A percentile compares a stretch with the other conserved stretches of the same genome.
These are phyloP conservation scores for Chrysolina americana DNA, from an alignment of 2,888 invertebrate genomes.

Conservation along the genomic window DNA sequence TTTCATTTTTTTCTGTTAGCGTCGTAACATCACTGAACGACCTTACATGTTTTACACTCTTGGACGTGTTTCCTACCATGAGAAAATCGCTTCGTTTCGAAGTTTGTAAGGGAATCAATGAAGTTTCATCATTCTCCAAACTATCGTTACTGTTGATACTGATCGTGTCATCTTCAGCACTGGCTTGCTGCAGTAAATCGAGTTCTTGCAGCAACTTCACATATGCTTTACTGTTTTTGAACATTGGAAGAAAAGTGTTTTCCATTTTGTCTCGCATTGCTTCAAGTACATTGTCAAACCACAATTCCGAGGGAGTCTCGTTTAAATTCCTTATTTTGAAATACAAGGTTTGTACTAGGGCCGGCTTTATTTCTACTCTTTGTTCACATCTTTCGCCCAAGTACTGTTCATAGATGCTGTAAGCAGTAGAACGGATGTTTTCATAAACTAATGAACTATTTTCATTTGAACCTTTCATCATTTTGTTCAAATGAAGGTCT, in stretches of 20 bases:
- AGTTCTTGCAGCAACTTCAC: slow-evolving; percentile 81
- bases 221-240: slow-evolving; percentile 78
- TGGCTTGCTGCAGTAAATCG: slow-evolving; percentile 76
- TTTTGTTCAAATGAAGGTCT: slow-evolving; percentile 72
- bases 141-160: slow-evolving; percentile 73
- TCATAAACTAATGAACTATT: slow-evolving; percentile 65
- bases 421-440: slow-evolving; percentile 77
- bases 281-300: slow-evolving; percentile 89
- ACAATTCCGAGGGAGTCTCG: slow-evolving; percentile 77
- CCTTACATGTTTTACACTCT: slow-evolving; percentile 65
- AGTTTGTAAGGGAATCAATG: neutral
- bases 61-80: slow-evolving; percentile 54
- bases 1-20: slow-evolving; percentile 46
- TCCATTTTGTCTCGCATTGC: slow-evolving; percentile 77
- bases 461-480: slow-evolving; percentile 66
- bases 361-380: slow-evolving; percentile 76
- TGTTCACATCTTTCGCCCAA: slow-evolving; percentile 80
- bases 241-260: slow-evolving; percentile 76
- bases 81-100: slow-evolving; percentile 51
- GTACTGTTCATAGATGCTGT: slow-evolving; percentile 84
- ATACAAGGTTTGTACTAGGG: slow-evolving; percentile 74
- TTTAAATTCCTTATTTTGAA: slow-evolving; percentile 74
- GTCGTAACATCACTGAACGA: slow-evolving; percentile 67
- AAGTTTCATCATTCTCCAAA: slow-evolving; percentile 63
- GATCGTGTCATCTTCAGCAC: slow-evolving; percentile 73